Conservation (phyloP, 2,888 invertebrate genomes). For the Stenodera caucasica region DNA sequence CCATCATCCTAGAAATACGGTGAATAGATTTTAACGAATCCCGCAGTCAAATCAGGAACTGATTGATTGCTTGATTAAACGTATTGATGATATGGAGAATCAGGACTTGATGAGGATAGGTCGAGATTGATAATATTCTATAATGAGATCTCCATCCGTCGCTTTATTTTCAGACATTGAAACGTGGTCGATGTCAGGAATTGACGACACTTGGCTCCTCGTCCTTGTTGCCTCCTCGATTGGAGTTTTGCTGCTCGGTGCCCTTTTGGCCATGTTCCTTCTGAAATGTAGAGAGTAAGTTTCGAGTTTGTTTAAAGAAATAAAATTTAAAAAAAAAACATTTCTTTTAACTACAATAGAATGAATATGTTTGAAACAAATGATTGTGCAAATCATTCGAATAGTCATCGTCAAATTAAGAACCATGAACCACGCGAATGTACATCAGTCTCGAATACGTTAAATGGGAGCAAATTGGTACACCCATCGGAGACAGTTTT, state of each 20-base stretch:
- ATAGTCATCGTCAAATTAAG: constrained; percentile 52
- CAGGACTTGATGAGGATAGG: too few species aligned
- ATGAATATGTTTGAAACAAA: constrained; percentile 62
- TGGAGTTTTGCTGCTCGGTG: constrained; percentile 77
- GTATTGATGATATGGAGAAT: too few species aligned
- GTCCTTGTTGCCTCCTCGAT: constrained; percentile 79
- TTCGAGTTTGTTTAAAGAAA: background rate
- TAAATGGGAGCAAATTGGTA: constrained; percentile 51
- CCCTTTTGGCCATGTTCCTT: constrained; percentile 74
- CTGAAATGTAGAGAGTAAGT: constrained; percentile 85
- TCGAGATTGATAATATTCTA: too few species aligned
- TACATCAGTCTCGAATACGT: constrained; percentile 52
- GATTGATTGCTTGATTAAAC: too few species aligned
- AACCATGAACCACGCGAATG: constrained; percentile 55
- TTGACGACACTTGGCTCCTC: constrained; percentile 82
- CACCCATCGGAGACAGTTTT: constrained; percentile 51
- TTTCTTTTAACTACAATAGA: constrained; percentile 39
- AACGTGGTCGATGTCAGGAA: constrained; percentile 64
- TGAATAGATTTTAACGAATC: too few species aligned
- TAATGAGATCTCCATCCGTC: too few species aligned
- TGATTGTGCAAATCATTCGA: constrained; percentile 58
- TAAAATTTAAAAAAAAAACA: too few species aligned
- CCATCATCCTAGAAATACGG: too few species aligned
- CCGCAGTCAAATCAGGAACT: too few species aligned
- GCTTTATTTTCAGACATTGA: constrained; percentile 50